These are phyloP conservation scores for Epizoanthus scotinus DNA, from an alignment of 92 coral and sea anemone genomes.

Conservation along the genomic window DNA sequence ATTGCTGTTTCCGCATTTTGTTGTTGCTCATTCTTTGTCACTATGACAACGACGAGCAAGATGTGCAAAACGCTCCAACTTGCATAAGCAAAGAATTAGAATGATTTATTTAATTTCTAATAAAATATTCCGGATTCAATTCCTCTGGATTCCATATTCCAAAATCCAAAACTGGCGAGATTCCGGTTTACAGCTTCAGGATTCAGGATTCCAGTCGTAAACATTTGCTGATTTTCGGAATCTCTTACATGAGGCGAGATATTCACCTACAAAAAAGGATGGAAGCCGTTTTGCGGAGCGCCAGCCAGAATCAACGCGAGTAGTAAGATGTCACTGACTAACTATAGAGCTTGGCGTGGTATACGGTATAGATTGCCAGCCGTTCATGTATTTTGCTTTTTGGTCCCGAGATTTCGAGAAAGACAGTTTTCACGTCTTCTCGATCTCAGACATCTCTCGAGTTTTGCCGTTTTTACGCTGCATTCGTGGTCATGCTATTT, in stretches of 20 bases:
- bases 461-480: neutral
- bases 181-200: neutral
- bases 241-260: conserved; percentile 3
- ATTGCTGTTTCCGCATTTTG: too few relatives aligned
- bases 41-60: too few relatives aligned
- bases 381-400: neutral
- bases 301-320: too few relatives aligned
- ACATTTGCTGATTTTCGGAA: neutral
- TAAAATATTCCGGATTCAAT: too few relatives aligned
- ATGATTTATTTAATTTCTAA: too few relatives aligned
- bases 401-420: neutral
- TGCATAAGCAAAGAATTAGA: too few relatives aligned
- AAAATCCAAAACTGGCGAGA: neutral
- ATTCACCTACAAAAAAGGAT: neutral
- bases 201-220: neutral
- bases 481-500: neutral
- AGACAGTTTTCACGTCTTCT: neutral
- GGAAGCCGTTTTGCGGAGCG: too few relatives aligned
- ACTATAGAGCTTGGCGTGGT: neutral
- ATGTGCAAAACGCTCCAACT: too few relatives aligned
- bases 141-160: neutral
- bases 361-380: neutral
- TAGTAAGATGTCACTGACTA: too few relatives aligned
- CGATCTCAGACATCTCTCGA: neutral
- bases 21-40: too few relatives aligned